phyloP scores from a whole-genome alignment of 2,113 vertebrate species.

The Coptodon rendalli region DNA sequence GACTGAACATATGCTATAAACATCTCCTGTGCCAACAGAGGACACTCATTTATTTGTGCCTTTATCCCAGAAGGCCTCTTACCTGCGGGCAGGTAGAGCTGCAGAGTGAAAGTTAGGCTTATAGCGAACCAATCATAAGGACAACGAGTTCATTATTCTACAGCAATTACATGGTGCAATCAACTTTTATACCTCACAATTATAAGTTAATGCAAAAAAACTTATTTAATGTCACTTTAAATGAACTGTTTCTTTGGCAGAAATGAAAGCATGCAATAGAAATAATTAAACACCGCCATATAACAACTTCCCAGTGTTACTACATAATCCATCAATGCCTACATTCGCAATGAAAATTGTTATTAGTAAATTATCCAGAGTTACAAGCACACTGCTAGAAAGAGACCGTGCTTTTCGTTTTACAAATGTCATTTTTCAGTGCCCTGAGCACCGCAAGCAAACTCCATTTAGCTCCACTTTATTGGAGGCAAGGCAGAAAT shows the following conservation, averaged over 20 bases:
- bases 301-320: background rate
- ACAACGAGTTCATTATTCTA: background rate
- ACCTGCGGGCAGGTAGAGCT: background rate
- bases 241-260: background rate
- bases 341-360: background rate
- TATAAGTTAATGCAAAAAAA: background rate
- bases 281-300: background rate
- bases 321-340: background rate
- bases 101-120: background rate
- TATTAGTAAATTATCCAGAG: background rate
- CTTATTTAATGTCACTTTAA: background rate
- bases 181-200: background rate
- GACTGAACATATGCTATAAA: background rate
- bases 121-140: background rate
- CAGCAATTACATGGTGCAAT: background rate
- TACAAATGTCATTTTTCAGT: background rate
- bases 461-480: background rate
- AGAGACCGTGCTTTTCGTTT: background rate
- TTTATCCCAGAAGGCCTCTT: background rate
- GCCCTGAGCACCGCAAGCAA: background rate
- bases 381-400: background rate
- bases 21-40: background rate
- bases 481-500: background rate
- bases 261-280: conserved; percentile 1
- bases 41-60: background rate